Evolutionary conservation across 2,888 invertebrate genomes (phyloP).

Genomic region (Melanchra persicariae): DNA sequence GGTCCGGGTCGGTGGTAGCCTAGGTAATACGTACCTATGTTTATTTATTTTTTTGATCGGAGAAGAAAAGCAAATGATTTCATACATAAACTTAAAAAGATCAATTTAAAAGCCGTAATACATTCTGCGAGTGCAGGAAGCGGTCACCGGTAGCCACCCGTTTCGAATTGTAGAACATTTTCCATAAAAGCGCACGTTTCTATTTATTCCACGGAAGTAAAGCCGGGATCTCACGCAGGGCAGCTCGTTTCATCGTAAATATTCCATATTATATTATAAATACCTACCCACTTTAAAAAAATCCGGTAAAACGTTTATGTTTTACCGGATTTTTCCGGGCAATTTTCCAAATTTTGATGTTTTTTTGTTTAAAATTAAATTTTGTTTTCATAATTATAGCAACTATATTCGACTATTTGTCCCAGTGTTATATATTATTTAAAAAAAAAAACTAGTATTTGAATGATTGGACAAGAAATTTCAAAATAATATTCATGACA

Average conservation of each 20-base stretch:
- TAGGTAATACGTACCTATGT: too few species aligned
- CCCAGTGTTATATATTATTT: background rate
- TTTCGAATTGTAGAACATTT: slow-evolving; percentile 11
- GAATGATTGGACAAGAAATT: background rate
- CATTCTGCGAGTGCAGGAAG: slow-evolving; percentile 4
- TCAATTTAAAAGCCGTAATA: background rate
- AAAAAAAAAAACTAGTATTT: background rate
- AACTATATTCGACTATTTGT: background rate
- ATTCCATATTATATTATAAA: slow-evolving; percentile 9
- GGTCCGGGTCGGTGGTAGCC: too few species aligned
- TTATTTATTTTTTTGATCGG: too few species aligned
- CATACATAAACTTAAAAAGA: background rate
- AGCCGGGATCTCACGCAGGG: background rate
- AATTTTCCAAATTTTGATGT: slow-evolving; percentile 12
- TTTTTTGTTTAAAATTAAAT: slow-evolving; percentile 6
- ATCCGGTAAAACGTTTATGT: background rate
- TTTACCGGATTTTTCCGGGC: too few species aligned
- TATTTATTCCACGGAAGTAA: slow-evolving; percentile 34
- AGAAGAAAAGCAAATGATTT: background rate
- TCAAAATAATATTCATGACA: too few species aligned
- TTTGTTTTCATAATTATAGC: too few species aligned
- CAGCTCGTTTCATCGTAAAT: slow-evolving; percentile 31
- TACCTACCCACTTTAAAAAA: slow-evolving; percentile 2
- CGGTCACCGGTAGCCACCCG: background rate
- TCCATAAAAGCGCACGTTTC: slow-evolving; percentile 22